phyloP scores from a whole-genome alignment of 2,888 invertebrate species.

The Limenitis camilla region DNA sequence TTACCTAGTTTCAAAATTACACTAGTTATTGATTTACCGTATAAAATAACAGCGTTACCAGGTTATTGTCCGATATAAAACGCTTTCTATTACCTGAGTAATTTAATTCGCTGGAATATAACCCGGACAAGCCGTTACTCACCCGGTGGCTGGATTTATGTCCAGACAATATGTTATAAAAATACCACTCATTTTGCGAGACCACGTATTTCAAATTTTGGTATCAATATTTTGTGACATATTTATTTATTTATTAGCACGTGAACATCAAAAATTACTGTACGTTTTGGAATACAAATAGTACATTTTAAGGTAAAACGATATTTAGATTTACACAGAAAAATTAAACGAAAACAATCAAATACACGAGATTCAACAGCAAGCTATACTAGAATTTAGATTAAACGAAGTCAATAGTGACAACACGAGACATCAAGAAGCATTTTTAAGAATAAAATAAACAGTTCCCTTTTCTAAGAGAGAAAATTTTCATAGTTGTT shows the following conservation, averaged over 20 bases:
- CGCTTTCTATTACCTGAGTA: conserved; percentile 7
- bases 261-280: too few species aligned
- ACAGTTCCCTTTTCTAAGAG: too few species aligned
- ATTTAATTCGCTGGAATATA: conserved; percentile 8
- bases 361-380: too few species aligned
- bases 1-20: background rate
- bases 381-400: too few species aligned
- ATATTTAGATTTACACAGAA: too few species aligned
- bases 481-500: too few species aligned
- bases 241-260: background rate
- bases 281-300: too few species aligned
- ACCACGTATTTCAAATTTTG: conserved; percentile 1
- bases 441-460: too few species aligned
- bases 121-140: conserved; percentile 4
- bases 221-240: background rate
- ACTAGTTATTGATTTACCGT: background rate
- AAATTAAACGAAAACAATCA: too few species aligned
- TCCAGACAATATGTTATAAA: conserved; percentile 8
- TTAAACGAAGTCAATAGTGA: too few species aligned
- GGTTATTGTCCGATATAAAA: background rate
- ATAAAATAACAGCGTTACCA: background rate
- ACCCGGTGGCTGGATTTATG: conserved; percentile 7
- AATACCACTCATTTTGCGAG: conserved; percentile 5
- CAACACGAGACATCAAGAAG: too few species aligned
- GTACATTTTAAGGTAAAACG: too few species aligned